These are phyloP conservation scores for Patiria pectinifera DNA, from an alignment of 53 echinoderm and acorn worm genomes.

Conservation along the genomic window DNA sequence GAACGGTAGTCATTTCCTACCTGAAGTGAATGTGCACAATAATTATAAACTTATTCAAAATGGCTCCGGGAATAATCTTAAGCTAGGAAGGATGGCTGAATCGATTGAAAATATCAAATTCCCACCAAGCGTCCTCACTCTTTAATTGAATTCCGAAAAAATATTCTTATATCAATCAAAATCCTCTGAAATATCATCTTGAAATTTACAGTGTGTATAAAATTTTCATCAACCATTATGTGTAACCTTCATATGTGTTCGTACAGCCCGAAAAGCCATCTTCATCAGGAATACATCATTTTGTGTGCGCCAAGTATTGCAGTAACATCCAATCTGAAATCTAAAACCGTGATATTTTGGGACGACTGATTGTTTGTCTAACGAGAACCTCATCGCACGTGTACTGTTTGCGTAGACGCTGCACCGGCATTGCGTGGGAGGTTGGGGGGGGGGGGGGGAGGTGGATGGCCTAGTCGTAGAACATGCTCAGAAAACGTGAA, in stretches of 20 bases:
- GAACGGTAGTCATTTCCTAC: background rate
- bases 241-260: too few species aligned
- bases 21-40: background rate
- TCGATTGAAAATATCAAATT: too few species aligned
- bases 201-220: background rate
- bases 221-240: background rate
- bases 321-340: background rate
- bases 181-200: background rate
- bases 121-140: too few species aligned
- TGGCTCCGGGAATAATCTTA: background rate
- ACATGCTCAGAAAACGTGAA: background rate
- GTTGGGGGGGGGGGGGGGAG: background rate
- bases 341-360: constrained; percentile 1
- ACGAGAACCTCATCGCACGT: background rate
- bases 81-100: background rate
- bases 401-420: background rate
- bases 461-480: background rate
- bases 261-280: background rate
- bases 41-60: background rate
- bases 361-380: background rate
- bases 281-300: background rate
- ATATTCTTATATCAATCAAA: background rate
- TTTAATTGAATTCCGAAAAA: too few species aligned
- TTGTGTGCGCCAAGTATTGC: background rate
- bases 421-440: background rate